Base-by-base conservation (phyloP, 2,888 invertebrate species). In the Cistogaster globosa region DNA sequence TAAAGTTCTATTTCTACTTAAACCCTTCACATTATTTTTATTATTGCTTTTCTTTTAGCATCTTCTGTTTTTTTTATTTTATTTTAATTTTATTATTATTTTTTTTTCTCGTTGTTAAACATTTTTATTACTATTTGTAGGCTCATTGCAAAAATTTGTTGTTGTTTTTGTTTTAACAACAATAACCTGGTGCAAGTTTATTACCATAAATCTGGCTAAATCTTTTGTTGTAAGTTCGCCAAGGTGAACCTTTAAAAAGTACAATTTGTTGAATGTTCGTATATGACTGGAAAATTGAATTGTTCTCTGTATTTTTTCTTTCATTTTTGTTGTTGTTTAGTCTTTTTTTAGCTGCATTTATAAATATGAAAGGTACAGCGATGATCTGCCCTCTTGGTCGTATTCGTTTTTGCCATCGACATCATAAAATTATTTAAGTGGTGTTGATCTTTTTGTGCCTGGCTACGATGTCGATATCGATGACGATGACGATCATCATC, bases 31-130 rank as follows among this genome's bases (percentile, higher is more conserved):
- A 55, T 26, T 12, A 32, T 74, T 55, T 75, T 11, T 6, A 48
- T 76, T 76, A 4, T 67, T 57, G 6, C 4, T 38, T 42, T 6
- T 22, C 20, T 20, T n/a, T n/a, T 53, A 16, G 88, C 89, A 89
- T 88, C 89, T 89, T 88, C 67, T 77, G 67, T 86, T 77, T 80
- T 68, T 72, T 9, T 45, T 32, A 32, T 22, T 36, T 57, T n/a
- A 26, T 45, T 42, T 51, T 42, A 57, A 18, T 42, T 55, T 42
- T 58, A 36, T 80, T 63, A 22, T 42, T 32, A 38, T 75, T 20
- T 42, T 45, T 32, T 81, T 57, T 57, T 65, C 63, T 51, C 20
- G 32, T 32, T 65, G 32, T 32, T 65, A 60, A 55, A 36, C 75
- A 65, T 58, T 86, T 76, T 79, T 69, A 75, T 69, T 75, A 42